Percentiles rank a stretch among this genome's conserved stretches.
These are phyloP conservation scores for Leiothrix lutea DNA, from an alignment of 2,113 vertebrate species.

Conservation along the genomic window DNA sequence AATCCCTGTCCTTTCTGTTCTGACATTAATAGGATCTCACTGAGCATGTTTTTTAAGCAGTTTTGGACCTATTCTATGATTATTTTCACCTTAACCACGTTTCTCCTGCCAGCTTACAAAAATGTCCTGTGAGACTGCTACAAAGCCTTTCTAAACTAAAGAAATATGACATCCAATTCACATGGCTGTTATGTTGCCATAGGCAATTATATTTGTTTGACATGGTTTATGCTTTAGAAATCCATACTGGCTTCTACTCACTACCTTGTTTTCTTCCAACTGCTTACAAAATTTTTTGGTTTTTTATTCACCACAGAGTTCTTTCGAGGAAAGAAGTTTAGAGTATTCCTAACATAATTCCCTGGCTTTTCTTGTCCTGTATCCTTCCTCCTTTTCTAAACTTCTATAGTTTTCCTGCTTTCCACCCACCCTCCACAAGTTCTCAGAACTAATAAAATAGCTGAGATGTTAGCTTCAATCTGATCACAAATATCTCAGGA, in stretches of 20 bases:
- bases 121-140: not conserved
- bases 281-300: not conserved
- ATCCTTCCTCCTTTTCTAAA: not conserved
- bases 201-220: not conserved
- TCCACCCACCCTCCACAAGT: not conserved
- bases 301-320: not conserved
- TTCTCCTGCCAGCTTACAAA: not conserved
- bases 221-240: not conserved
- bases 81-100: not conserved
- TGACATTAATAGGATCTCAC: not conserved
- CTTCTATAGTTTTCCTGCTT: not conserved
- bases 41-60: not conserved
- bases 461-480: not conserved
- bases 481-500: not conserved
- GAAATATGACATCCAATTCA: not conserved
- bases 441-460: not conserved
- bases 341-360: not conserved
- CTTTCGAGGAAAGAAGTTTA: not conserved
- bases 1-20: accelerated
- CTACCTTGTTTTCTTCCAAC: not conserved
- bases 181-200: not conserved
- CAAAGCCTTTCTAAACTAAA: not conserved
- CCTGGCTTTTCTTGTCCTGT: not conserved
- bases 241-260: not conserved
- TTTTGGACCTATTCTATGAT: not conserved